A percentile compares a stretch with the other conserved stretches of the same genome.
phyloP scores from a whole-genome alignment of 1,140 invertebrate species.

The Macrobrachium nipponense region DNA sequence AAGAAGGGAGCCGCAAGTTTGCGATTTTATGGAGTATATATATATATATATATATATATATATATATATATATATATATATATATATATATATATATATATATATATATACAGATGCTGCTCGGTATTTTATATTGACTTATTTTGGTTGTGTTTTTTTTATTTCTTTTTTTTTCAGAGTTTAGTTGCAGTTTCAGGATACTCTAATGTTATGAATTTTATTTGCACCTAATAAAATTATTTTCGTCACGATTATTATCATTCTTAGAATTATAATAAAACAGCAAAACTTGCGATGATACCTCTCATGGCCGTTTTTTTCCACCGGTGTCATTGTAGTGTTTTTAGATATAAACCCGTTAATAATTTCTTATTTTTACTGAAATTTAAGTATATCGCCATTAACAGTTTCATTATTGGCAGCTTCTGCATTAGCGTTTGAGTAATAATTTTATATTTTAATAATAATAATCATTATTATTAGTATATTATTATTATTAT shows the following conservation, averaged over 20 bases:
- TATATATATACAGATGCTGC: slow-evolving; percentile 1
- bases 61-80: slow-evolving; percentile 10
- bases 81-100: slow-evolving; percentile 10
- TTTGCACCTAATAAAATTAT: not conserved
- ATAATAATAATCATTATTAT: not conserved
- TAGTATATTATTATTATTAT: not conserved
- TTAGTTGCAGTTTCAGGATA: too few species aligned
- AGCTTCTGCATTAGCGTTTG: not conserved
- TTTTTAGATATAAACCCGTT: not conserved
- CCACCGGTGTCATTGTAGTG: too few species aligned
- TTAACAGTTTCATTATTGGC: too few species aligned
- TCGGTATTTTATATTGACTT: not conserved
- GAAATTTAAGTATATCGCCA: too few species aligned
- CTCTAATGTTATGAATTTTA: not conserved
- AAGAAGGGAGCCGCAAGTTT: too few species aligned
- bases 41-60: slow-evolving; percentile 10
- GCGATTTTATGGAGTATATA: not conserved
- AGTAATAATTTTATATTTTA: not conserved
- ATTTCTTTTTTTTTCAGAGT: too few species aligned
- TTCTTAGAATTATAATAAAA: not conserved
- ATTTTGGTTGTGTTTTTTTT: too few species aligned
- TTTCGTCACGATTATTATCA: not conserved
- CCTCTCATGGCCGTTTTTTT: not conserved
- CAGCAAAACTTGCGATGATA: not conserved
- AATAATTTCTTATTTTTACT: not conserved